Conservation (phyloP, 2,797 vertebrate genomes). For the Threskiornis aethiopicus region DNA sequence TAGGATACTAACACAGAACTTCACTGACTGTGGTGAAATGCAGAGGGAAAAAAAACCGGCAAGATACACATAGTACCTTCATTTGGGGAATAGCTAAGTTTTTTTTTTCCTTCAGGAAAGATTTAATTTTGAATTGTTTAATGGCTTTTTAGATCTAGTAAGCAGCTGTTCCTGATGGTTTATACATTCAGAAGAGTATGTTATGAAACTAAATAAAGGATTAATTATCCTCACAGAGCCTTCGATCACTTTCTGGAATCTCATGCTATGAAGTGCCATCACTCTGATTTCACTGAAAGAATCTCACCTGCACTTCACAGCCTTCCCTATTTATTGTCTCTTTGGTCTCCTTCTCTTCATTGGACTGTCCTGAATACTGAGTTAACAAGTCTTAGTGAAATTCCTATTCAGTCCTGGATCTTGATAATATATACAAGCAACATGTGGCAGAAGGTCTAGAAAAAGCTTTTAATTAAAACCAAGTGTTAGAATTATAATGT, state of each 20-base stretch:
- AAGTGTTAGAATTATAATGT: slow-evolving; percentile 1
- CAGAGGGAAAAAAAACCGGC: background rate
- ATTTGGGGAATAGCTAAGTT: background rate
- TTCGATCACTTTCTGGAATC: background rate
- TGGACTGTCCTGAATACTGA: background rate
- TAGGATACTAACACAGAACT: background rate
- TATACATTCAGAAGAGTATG: background rate
- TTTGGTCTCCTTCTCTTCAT: background rate
- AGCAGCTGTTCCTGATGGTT: background rate
- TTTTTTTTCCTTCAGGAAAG: background rate
- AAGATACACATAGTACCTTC: background rate
- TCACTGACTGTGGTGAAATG: background rate
- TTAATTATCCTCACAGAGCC: background rate
- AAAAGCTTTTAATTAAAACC: slow-evolving; percentile 34
- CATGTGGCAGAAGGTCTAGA: background rate
- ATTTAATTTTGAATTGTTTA: background rate
- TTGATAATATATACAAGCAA: background rate
- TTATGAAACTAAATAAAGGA: background rate
- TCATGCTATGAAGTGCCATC: background rate
- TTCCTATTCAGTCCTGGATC: background rate
- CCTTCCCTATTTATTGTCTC: background rate
- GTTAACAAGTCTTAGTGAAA: background rate
- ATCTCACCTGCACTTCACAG: background rate
- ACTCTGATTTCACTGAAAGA: background rate
- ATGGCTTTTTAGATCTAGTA: background rate